Evolutionary conservation across 2,797 vertebrate species (phyloP).

Genomic region (Alouatta caraya): DNA sequence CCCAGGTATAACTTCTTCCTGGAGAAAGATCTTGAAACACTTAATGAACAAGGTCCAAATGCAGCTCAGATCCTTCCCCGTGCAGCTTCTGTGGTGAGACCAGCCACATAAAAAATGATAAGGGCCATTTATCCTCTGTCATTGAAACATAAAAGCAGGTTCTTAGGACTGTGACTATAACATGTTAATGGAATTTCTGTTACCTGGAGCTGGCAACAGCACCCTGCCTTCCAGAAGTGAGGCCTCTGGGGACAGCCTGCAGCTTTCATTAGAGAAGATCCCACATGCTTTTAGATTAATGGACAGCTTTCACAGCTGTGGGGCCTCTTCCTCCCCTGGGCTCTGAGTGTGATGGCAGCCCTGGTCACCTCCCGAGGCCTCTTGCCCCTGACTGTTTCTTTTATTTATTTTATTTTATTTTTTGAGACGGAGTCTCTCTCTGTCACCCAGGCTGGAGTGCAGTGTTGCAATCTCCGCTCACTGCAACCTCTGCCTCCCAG

Average conservation of each 20-base stretch:
- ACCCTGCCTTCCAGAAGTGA: background rate
- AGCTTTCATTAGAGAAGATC: background rate
- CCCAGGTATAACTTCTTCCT: background rate
- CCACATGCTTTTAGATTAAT: background rate
- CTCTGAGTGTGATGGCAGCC: background rate
- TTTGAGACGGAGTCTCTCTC: too few relatives aligned
- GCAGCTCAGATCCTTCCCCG: background rate
- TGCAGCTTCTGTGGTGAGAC: background rate
- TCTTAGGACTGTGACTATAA: background rate
- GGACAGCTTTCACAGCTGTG: background rate
- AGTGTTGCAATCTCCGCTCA: too few relatives aligned
- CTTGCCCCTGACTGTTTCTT: background rate
- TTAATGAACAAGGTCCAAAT: background rate
- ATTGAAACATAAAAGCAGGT: background rate
- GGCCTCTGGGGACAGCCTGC: constrained; percentile 29
- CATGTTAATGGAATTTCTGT: background rate
- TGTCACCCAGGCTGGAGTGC: too few relatives aligned
- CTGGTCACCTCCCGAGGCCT: background rate
- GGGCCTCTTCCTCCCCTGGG: background rate
- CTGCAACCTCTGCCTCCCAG: too few relatives aligned
- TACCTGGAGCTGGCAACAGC: background rate
- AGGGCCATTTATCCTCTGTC: constrained; percentile 1
- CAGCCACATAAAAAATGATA: background rate
- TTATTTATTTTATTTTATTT: too few relatives aligned
- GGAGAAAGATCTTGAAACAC: background rate